Percentiles rank a stretch among this genome's conserved stretches.
phyloP scores from a whole-genome alignment of 2,113 vertebrate genomes.

The Lepidothrix coronata region DNA sequence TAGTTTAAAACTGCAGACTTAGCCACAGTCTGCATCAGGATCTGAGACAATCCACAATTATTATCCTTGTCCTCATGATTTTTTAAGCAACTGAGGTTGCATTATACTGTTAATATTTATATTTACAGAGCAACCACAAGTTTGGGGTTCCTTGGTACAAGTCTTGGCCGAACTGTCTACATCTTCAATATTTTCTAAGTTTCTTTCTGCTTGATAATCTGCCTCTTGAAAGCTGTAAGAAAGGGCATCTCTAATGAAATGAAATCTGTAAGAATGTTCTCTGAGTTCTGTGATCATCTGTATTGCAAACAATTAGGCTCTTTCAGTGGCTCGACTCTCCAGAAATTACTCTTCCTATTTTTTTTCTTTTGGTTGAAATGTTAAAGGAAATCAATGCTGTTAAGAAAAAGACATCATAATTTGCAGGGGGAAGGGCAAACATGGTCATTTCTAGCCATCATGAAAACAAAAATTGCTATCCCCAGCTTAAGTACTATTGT shows the following conservation, averaged over 20 bases:
- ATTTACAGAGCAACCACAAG: neutral
- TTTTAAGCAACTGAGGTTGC: neutral
- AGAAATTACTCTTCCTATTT: conserved; percentile 36
- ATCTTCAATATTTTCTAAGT: neutral
- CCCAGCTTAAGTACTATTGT: conserved; percentile 26
- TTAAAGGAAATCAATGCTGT: conserved; percentile 64
- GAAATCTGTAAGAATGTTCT: neutral
- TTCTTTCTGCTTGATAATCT: neutral
- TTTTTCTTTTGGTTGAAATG: conserved; percentile 17
- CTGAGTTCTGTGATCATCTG: conserved; percentile 21
- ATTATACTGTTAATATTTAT: neutral
- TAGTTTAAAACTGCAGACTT: neutral
- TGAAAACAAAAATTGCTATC: conserved; percentile 41
- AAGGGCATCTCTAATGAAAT: neutral
- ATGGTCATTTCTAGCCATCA: conserved; percentile 27
- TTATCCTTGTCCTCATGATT: neutral
- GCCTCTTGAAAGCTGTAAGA: neutral
- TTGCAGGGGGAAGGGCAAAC: conserved; percentile 22
- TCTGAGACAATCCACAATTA: neutral
- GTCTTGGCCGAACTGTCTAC: neutral
- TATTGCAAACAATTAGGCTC: conserved; percentile 45
- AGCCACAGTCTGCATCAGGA: neutral
- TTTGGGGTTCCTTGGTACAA: neutral
- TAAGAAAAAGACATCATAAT: conserved; percentile 52
- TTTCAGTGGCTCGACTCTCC: conserved; percentile 7